Evolutionary conservation across 2,888 invertebrate genomes (phyloP), one percentile per base, ranked within the genome.

Genomic region (Lasioglossum vierecki): DNA sequence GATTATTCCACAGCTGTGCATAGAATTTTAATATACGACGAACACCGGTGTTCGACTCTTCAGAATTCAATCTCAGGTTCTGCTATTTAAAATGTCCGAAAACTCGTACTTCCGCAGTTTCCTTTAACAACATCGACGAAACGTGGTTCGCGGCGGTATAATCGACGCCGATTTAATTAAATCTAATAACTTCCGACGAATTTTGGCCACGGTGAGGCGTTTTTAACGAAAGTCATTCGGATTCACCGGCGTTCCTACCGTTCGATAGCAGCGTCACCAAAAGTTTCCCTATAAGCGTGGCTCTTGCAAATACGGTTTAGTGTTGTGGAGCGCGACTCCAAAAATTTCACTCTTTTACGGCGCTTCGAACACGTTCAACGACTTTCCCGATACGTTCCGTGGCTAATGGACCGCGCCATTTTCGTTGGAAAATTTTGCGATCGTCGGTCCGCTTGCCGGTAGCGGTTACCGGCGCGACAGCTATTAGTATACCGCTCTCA

Each of bases 381-480:
- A 63, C 63, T 63, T 82, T 66, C 53, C 75, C 85, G 68, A 85
- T 86, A 82, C 75, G 80, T 86, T 86, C 77, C 35, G 71, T 49
- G 79, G 75, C 77, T 82, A 77, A 82, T 78, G 86, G 82, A 13
- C 71, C 46, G 60, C 44, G 71, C 11, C 80, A 71, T 80, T 79
- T 76, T 77, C 35, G 30, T 30, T 15, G 63, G 63, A 63, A 63
- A 63, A 63, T 63, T 63, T 63, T 63, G 35, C 74, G 39, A 41
- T 13, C 44, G 73, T 35, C 41, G 49, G 35, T 57, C 41, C 39
- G 53, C 57, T 75, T 75, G 75, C 68, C 79, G 35, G 35, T 35
- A 26, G 49, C 74, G 39, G 4, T 39, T 26, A 41, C 57, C n/a
- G 72, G 26, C 41, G 49, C 57, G 41, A 4, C 30, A 30, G 15